Evolutionary conservation across 2,888 invertebrate genomes (phyloP), one percentile per base, ranked within the genome.

Genomic region (Mystacides longicornis): DNA sequence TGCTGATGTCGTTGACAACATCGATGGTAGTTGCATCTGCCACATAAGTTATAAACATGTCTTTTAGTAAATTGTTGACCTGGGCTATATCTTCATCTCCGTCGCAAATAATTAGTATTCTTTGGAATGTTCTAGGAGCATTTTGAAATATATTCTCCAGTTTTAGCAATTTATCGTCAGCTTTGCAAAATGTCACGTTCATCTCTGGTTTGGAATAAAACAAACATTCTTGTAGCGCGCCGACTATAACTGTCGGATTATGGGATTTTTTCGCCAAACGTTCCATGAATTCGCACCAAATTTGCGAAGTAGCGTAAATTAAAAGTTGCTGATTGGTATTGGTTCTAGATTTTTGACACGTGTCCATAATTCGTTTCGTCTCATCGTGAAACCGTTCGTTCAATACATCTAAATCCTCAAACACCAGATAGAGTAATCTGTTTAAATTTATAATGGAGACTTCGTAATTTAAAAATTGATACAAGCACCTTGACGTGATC

Each of bases 151-250:
- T 73, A 7, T 75, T 79, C 65, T 75, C 61, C 37, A 82, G 65
- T 23, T 67, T 66, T 1, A 69, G 62, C 1, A 70, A 54, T 68
- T 82, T 84, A 2, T 70, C 68, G 2, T 71, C 67, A 7, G 71
- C 68, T 22, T 68, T 67, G 1, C 71, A 55, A 55, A 79, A 67
- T 56, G 74, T 70, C 22, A 81, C 65, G 14, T 70, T 69, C 47
- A 80, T 70, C 65, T 72, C 57, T 61, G 78, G 71, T 67, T 79
- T 62, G n/a, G 83, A 85, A 69, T 86, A 90, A 14, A 89, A 71
- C 0, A 87, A 81, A 48, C 87, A 87, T 70, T 91, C 90, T 62
- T 87, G 77, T 62, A 82, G 82, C 20, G 87, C 84, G 0, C 83
- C 81, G 54, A 91, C 84, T 54, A 85, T 82, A 3, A 89, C 70